phyloP scores from a whole-genome alignment of 2,888 invertebrate genomes.

The Lithophane semibrunnea region DNA sequence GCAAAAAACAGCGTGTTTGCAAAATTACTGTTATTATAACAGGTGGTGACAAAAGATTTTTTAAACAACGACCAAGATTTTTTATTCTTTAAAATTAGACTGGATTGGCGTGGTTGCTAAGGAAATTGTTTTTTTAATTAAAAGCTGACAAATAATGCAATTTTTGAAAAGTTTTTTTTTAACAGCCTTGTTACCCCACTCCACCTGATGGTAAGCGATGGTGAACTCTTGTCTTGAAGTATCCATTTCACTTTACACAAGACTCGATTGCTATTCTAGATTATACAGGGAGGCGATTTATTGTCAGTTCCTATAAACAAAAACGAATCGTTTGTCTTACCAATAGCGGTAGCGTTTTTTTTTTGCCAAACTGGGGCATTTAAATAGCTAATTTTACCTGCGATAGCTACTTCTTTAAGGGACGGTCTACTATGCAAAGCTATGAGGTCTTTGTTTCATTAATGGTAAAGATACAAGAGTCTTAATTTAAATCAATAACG shows the following conservation, averaged over 20 bases:
- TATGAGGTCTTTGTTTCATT: too few species aligned
- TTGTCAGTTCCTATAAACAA: too few species aligned
- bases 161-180: too few species aligned
- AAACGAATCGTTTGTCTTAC: too few species aligned
- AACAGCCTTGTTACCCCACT: too few species aligned
- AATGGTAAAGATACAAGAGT: too few species aligned
- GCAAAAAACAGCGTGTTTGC: slow-evolving; percentile 7
- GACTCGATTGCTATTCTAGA: background rate
- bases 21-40: slow-evolving; percentile 16
- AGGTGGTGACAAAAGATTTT: slow-evolving; percentile 10
- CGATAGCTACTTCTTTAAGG: too few species aligned
- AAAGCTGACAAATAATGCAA: background rate
- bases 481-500: too few species aligned
- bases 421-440: too few species aligned
- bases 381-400: too few species aligned
- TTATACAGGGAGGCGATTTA: background rate
- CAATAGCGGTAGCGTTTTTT: too few species aligned
- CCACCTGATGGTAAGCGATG: background rate
- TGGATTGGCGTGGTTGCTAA: background rate
- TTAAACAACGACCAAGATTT: background rate
- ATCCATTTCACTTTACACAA: background rate
- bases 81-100: background rate
- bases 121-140: background rate
- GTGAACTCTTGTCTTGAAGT: background rate
- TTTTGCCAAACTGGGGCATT: too few species aligned